These are phyloP conservation scores for Ceratosolen fusciceps DNA, from an alignment of 1,140 invertebrate genomes.

Conservation along the genomic window DNA sequence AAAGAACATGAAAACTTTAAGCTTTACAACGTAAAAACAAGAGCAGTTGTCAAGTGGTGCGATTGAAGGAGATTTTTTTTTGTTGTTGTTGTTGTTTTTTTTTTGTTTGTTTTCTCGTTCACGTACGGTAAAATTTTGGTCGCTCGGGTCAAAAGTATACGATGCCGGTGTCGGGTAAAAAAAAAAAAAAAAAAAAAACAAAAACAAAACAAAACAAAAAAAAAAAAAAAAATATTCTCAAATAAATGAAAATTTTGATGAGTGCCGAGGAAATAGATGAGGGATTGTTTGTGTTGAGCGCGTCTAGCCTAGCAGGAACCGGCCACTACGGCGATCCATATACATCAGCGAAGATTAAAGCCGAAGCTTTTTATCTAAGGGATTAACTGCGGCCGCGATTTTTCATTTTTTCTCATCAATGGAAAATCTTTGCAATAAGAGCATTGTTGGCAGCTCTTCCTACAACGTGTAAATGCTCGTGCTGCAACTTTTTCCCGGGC, in stretches of 20 bases:
- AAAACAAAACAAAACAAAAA: too few species aligned
- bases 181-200: too few species aligned
- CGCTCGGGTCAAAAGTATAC: too few species aligned
- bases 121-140: too few species aligned
- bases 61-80: too few species aligned
- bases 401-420: slow-evolving; percentile 5
- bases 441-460: neutral
- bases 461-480: neutral
- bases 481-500: neutral
- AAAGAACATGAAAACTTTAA: slow-evolving; percentile 11
- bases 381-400: slow-evolving; percentile 5
- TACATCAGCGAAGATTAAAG: slow-evolving; percentile 6
- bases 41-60: neutral
- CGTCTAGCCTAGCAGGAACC: too few species aligned
- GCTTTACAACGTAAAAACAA: neutral
- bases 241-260: slow-evolving; percentile 19
- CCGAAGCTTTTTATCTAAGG: slow-evolving; percentile 12
- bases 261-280: neutral
- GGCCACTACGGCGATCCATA: neutral
- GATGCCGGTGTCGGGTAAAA: too few species aligned
- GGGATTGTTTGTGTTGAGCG: neutral
- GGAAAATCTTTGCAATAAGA: slow-evolving; percentile 7
- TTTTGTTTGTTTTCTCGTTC: neutral
- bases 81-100: too few species aligned
- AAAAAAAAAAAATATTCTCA: too few species aligned